phyloP scores from a whole-genome alignment of 1,140 invertebrate genomes.

The Nilaparvata lugens region DNA sequence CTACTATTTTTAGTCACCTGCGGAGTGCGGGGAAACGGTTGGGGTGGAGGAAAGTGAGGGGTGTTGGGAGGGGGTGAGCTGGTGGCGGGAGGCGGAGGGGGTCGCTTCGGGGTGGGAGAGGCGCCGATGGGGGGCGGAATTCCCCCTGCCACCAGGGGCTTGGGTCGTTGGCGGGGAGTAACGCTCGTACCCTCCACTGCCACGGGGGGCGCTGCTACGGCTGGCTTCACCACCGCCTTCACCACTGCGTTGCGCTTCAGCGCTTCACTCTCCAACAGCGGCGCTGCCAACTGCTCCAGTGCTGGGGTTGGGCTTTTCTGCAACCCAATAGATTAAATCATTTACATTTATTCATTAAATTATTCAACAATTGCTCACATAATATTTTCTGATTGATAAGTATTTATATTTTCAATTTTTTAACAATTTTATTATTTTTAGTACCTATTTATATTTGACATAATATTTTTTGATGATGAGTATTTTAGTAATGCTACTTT shows the following conservation, averaged over 20 bases:
- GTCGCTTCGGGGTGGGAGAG: slow-evolving; percentile 13
- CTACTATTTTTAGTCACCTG: slow-evolving; percentile 3
- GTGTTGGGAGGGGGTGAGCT: slow-evolving; percentile 4
- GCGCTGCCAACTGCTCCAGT: slow-evolving; percentile 48
- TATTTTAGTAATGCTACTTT: too few species aligned
- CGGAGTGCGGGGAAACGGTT: neutral
- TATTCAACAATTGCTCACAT: too few species aligned
- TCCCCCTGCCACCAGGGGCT: slow-evolving; percentile 42
- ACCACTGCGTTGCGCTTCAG: slow-evolving; percentile 24
- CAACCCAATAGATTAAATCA: too few species aligned
- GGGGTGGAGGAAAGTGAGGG: neutral
- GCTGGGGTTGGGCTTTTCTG: slow-evolving; percentile 55
- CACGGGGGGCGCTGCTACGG: slow-evolving; percentile 39
- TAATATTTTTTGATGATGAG: too few species aligned
- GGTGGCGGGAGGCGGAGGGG: slow-evolving; percentile 5
- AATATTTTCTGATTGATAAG: too few species aligned
- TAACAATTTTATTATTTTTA: too few species aligned
- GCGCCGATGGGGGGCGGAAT: slow-evolving; percentile 15
- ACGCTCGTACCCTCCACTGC: slow-evolving; percentile 72
- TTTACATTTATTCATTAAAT: too few species aligned
- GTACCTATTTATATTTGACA: too few species aligned
- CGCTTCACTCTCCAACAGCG: slow-evolving; percentile 51
- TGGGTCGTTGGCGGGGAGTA: slow-evolving; percentile 74
- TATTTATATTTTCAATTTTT: too few species aligned
- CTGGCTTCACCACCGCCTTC: slow-evolving; percentile 23